Conservation (phyloP, 2,888 invertebrate genomes). For the Invenusta paracnida region DNA sequence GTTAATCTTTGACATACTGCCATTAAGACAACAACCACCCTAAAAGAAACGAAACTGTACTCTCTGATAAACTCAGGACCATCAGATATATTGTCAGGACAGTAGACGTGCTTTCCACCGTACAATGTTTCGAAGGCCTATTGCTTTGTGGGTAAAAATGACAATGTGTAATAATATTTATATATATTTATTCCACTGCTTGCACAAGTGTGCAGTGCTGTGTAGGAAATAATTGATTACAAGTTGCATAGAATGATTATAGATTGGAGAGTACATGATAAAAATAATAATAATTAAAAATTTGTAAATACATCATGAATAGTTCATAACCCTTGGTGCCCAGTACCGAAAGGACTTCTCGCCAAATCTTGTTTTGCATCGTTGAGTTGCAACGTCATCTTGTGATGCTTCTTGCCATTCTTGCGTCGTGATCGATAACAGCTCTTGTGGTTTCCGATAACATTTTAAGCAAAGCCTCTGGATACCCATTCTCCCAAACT, state of each 20-base stretch:
- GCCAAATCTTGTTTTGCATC: neutral
- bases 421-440: neutral
- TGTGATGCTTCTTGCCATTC: slow-evolving; percentile 26
- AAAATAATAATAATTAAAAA: neutral
- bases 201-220: neutral
- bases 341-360: neutral
- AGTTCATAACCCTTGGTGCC: neutral
- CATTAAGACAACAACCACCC: too few species aligned
- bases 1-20: too few species aligned
- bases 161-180: neutral
- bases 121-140: too few species aligned
- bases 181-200: slow-evolving; percentile 9
- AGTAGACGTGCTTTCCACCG: too few species aligned
- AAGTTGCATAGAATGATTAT: slow-evolving; percentile 3
- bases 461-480: neutral
- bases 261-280: neutral
- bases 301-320: neutral
- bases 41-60: too few species aligned
- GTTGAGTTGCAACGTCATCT: slow-evolving; percentile 11
- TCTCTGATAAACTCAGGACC: too few species aligned
- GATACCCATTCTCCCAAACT: slow-evolving; percentile 17
- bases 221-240: neutral
- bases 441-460: slow-evolving; percentile 3
- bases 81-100: too few species aligned
- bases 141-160: too few species aligned